These are phyloP conservation scores for Acheta domesticus DNA, from an alignment of 2,888 invertebrate species.

Conservation along the genomic window DNA sequence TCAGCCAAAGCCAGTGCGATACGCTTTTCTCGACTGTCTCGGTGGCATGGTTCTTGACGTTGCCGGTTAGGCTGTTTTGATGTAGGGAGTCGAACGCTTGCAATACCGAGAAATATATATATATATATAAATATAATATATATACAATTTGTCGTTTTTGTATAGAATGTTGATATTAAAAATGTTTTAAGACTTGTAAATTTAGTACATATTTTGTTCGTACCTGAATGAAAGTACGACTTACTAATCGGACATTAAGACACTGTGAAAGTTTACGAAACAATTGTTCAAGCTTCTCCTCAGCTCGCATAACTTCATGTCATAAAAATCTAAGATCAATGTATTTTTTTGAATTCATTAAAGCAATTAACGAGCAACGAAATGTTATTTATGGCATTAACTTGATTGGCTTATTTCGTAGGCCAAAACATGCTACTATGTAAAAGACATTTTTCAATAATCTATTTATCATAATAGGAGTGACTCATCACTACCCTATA, in stretches of 20 bases:
- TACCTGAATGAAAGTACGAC: not conserved
- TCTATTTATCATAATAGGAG: not conserved
- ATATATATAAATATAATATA: too few relatives aligned
- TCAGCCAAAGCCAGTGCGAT: too few relatives aligned
- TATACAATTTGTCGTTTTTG: not conserved
- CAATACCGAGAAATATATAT: too few relatives aligned
- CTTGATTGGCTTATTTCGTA: not conserved
- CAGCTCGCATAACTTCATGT: not conserved
- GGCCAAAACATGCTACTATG: not conserved
- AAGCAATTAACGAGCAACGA: not conserved
- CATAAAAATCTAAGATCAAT: not conserved
- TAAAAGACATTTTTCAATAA: too few relatives aligned
- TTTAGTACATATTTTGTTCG: constrained; percentile 6
- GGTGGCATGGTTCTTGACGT: too few relatives aligned
- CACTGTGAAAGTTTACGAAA: not conserved
- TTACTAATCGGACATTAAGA: not conserved
- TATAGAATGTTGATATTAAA: not conserved
- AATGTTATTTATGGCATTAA: not conserved
- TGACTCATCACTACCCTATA: not conserved
- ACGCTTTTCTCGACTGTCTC: too few relatives aligned
- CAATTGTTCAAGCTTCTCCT: not conserved
- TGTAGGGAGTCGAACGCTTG: too few relatives aligned
- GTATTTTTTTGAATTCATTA: not conserved
- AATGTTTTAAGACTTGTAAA: not conserved
- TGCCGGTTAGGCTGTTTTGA: too few relatives aligned